A percentile compares a stretch with the other conserved stretches of the same genome.
phyloP scores from a whole-genome alignment of 2,113 vertebrate species.

The Leiothrix lutea region DNA sequence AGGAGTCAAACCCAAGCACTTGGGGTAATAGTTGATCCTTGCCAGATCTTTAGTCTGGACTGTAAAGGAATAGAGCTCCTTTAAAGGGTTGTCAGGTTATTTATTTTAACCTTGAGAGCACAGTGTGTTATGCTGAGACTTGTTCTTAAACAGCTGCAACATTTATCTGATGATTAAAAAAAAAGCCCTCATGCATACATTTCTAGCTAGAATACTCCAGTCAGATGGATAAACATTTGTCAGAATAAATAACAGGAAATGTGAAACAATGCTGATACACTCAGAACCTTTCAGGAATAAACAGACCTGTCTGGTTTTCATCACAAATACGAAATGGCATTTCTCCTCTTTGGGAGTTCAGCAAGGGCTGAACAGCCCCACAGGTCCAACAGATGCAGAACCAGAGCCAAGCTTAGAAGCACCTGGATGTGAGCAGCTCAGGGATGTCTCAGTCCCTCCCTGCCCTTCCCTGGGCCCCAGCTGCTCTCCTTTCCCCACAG shows the following conservation, averaged over 20 bases:
- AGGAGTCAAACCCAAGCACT: not conserved
- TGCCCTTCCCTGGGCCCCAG: not conserved
- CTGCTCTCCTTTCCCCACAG: not conserved
- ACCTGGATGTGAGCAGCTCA: accelerated
- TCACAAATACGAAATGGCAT: accelerated
- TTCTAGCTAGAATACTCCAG: not conserved
- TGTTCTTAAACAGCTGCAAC: not conserved
- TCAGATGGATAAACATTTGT: not conserved
- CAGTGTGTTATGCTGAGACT: not conserved
- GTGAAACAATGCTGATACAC: accelerated
- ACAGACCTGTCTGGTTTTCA: not conserved
- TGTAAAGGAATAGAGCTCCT: not conserved
- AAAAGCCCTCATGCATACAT: accelerated
- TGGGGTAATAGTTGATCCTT: not conserved
- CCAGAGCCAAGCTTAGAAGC: not conserved
- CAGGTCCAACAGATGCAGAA: not conserved
- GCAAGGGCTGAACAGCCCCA: not conserved
- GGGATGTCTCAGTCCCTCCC: not conserved
- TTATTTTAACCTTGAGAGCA: not conserved
- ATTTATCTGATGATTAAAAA: not conserved
- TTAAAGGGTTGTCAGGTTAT: not conserved
- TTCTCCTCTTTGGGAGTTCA: not conserved
- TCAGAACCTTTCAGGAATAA: not conserved
- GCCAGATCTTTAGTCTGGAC: not conserved
- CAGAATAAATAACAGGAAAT: not conserved